phyloP scores from a whole-genome alignment of 2,888 invertebrate species.

The Drosophila anomelani region DNA sequence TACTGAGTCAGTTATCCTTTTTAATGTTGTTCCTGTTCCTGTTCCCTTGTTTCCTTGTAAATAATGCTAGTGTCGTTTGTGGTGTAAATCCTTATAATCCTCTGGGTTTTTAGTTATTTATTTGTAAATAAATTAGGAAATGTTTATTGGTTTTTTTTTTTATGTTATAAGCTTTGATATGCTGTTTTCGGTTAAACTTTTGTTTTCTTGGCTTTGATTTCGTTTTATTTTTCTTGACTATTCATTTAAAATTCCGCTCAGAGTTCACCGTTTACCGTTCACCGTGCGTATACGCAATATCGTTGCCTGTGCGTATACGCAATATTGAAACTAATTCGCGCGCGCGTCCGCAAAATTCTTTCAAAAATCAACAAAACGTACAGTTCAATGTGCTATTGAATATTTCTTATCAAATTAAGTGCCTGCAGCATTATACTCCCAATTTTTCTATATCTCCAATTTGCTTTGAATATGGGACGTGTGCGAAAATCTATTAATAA shows the following conservation, averaged over 20 bases:
- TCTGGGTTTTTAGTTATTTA: neutral
- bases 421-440: neutral
- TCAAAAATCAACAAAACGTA: neutral
- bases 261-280: constrained; percentile 1
- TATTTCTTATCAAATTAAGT: constrained; percentile 17
- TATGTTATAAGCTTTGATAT: constrained; percentile 45
- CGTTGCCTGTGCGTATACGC: constrained; percentile 7
- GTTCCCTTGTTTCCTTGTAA: constrained; percentile 27
- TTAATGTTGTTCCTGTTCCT: constrained; percentile 15
- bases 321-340: constrained; percentile 45
- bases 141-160: constrained; percentile 28
- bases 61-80: constrained; percentile 14
- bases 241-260: neutral
- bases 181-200: constrained; percentile 22
- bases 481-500: constrained; percentile 66
- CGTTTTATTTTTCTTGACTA: constrained; percentile 30
- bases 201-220: constrained; percentile 1
- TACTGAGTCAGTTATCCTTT: neutral
- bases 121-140: constrained; percentile 40
- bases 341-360: constrained; percentile 36
- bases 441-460: constrained; percentile 1
- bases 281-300: constrained; percentile 63
- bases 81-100: constrained; percentile 27
- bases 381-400: constrained; percentile 26
- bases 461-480: constrained; percentile 31